Conservation (phyloP, 2,797 vertebrate genomes). For the Limosa lapponica region DNA sequence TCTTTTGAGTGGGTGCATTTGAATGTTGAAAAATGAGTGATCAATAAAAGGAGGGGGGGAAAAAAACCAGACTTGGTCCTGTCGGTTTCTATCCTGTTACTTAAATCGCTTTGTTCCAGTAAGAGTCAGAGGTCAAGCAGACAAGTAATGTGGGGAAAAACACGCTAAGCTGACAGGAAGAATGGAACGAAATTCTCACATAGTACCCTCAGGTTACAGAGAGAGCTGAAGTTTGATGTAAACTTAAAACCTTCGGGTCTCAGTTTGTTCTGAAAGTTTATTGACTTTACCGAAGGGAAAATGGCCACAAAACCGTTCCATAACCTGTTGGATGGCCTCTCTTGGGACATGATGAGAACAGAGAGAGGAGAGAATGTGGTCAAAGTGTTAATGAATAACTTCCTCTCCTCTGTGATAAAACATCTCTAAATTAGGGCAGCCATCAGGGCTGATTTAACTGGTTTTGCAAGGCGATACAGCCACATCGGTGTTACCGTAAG, state of each 20-base stretch:
- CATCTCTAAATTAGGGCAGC: neutral
- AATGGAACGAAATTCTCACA: neutral
- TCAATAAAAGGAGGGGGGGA: neutral
- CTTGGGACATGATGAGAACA: neutral
- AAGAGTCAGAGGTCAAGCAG: neutral
- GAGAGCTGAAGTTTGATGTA: neutral
- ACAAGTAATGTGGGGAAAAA: neutral
- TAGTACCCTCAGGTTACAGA: neutral
- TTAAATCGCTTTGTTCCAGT: neutral
- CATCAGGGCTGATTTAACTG: neutral
- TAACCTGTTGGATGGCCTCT: neutral
- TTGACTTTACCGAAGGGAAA: neutral
- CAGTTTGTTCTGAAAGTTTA: neutral
- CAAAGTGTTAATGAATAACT: neutral
- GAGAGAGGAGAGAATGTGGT: neutral
- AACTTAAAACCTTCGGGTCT: neutral
- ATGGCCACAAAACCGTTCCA: neutral
- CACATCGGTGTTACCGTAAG: neutral
- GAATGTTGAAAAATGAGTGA: neutral
- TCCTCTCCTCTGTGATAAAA: neutral
- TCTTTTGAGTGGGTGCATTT: neutral
- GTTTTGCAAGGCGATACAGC: neutral
- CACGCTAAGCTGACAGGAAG: neutral
- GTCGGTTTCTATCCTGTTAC: neutral
- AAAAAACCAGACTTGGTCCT: accelerated